These are phyloP conservation scores for Pedionomus torquatus DNA, from an alignment of 2,113 vertebrate genomes.

Conservation along the genomic window DNA sequence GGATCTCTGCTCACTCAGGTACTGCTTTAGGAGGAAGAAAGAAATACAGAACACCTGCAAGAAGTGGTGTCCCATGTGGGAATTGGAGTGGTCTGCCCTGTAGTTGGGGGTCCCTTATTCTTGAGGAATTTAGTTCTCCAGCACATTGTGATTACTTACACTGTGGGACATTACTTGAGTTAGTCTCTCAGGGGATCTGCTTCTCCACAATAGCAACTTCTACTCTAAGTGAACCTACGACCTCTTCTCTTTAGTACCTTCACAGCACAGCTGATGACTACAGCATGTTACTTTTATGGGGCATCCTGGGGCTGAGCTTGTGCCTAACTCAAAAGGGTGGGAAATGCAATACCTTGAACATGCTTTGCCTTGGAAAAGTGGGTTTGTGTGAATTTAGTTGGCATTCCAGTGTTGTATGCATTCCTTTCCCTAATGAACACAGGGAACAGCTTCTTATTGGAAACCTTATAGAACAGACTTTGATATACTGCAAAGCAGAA, in stretches of 20 bases:
- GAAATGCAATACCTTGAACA: not conserved
- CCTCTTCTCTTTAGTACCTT: not conserved
- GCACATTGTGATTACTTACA: fast-evolving
- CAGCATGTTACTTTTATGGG: not conserved
- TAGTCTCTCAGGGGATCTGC: not conserved
- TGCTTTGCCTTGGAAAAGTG: not conserved
- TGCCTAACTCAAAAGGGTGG: not conserved
- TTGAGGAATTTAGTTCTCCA: not conserved
- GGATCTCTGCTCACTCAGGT: not conserved
- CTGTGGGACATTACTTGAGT: not conserved
- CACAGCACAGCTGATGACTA: not conserved
- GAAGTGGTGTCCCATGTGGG: fast-evolving
- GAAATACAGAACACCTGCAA: not conserved
- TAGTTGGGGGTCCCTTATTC: not conserved
- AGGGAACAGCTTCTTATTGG: not conserved
- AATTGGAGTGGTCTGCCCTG: not conserved
- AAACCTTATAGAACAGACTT: not conserved
- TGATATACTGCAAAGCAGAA: not conserved
- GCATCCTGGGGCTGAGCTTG: not conserved
- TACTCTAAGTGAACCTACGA: not conserved
- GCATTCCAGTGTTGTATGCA: not conserved
- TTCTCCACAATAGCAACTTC: not conserved
- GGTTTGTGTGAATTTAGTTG: not conserved
- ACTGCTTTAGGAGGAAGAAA: not conserved
- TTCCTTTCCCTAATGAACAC: not conserved